phyloP scores from a whole-genome alignment of 2,888 invertebrate genomes.

The Euspilapteryx auroguttella region DNA sequence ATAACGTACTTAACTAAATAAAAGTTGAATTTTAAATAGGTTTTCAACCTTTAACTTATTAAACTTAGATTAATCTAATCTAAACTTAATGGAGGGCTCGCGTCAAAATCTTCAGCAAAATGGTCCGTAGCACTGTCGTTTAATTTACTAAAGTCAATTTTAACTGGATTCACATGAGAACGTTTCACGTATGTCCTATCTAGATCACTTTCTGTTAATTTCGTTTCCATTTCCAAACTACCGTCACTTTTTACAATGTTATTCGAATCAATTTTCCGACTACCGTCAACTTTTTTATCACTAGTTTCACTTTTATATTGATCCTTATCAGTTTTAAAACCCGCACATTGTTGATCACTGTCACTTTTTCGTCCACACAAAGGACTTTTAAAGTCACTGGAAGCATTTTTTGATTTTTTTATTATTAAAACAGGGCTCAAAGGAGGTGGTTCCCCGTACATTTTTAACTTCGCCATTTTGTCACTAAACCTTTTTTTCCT shows the following conservation, averaged over 20 bases:
- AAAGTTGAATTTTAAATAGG: no score
- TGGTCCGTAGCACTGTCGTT: constrained; percentile 18
- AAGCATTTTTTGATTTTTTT: constrained; percentile 28
- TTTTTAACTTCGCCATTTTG: constrained; percentile 49
- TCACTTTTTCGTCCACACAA: constrained; percentile 9
- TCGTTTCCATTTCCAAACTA: constrained; percentile 23
- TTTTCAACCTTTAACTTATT: no score
- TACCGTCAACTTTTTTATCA: no score
- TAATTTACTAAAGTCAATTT: constrained; percentile 19
- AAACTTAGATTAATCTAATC: constrained; percentile 18
- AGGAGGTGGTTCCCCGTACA: constrained; percentile 58
- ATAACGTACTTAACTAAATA: no score
- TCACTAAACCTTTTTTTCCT: constrained; percentile 29
- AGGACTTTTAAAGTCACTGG: constrained; percentile 38
- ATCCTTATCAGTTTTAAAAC: no score
- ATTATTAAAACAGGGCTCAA: constrained; percentile 47
- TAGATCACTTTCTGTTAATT: no score
- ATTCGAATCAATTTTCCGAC: background rate
- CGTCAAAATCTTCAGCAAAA: constrained; percentile 41
- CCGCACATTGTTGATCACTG: constrained; percentile 4
- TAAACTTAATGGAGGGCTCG: constrained; percentile 43
- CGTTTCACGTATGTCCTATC: constrained; percentile 22
- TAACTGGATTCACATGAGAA: constrained; percentile 23
- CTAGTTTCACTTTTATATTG: no score
- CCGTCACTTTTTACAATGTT: constrained; percentile 3